Conservation (phyloP, 2,797 vertebrate species). For the Thamnophis elegans region DNA sequence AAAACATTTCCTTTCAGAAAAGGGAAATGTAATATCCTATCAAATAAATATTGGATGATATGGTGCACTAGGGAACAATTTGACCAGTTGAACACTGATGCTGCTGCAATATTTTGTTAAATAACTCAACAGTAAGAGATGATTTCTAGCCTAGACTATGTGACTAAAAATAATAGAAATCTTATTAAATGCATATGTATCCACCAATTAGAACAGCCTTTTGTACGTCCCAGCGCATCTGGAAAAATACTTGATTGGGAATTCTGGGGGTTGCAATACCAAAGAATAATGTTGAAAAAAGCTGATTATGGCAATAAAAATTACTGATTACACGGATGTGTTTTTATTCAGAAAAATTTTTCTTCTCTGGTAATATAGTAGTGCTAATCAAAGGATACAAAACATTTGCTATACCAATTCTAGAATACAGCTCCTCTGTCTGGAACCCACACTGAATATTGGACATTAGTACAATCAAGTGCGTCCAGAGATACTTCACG, state of each 20-base stretch:
- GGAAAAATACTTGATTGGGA: neutral
- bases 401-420: too few species aligned
- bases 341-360: neutral
- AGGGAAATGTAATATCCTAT: conserved; percentile 50
- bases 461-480: too few species aligned
- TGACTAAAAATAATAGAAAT: conserved; percentile 25
- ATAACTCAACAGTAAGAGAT: conserved; percentile 42
- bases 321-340: neutral
- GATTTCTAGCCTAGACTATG: conserved; percentile 40
- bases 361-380: too few species aligned
- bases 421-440: too few species aligned
- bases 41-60: conserved; percentile 53
- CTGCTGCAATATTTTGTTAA: conserved; percentile 47
- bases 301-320: neutral
- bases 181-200: conserved; percentile 5
- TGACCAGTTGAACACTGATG: conserved; percentile 33
- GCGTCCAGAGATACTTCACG: too few species aligned
- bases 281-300: neutral
- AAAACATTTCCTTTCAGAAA: conserved; percentile 51
- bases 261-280: neutral
- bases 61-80: conserved; percentile 41
- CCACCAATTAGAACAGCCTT: neutral
- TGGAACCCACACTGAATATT: too few species aligned
- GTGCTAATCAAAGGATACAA: too few species aligned
- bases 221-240: neutral